Conservation (phyloP, 2,113 vertebrate species). For the Etheostoma spectabile region DNA sequence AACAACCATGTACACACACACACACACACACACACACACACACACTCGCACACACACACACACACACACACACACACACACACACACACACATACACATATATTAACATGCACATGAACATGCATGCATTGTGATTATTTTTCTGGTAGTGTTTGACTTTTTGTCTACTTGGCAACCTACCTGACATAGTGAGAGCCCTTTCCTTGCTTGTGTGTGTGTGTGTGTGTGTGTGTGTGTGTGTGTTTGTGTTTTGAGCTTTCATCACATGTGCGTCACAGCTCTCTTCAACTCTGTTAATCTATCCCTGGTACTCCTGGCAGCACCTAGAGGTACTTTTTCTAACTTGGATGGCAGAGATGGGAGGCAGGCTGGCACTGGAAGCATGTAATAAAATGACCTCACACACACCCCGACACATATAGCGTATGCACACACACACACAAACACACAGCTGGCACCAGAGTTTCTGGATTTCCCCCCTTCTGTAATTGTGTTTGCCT, state of each 20-base stretch:
- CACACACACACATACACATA: too few species aligned
- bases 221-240: background rate
- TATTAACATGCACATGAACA: too few species aligned
- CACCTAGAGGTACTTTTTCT: constrained; percentile 47
- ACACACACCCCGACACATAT: constrained; percentile 29
- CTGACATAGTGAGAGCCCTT: background rate
- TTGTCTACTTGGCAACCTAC: constrained; percentile 22
- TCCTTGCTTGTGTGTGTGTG: too few species aligned
- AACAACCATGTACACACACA: background rate
- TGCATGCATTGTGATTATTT: background rate
- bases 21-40: too few species aligned
- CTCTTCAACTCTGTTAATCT: constrained; percentile 25
- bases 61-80: too few species aligned
- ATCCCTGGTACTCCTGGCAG: constrained; percentile 56
- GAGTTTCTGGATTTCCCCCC: constrained; percentile 63
- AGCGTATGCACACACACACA: constrained; percentile 21
- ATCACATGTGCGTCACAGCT: constrained; percentile 37
- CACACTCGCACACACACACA: too few species aligned
- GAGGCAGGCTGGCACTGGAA: constrained; percentile 48
- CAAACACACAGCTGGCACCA: constrained; percentile 49
- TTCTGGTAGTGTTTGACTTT: constrained; percentile 1
- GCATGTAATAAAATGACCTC: constrained; percentile 51
- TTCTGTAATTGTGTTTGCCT: constrained; percentile 57
- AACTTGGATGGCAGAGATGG: constrained; percentile 35
- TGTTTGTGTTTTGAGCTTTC: constrained; percentile 27